phyloP scores from a whole-genome alignment of 2,113 vertebrate genomes.

The Phoenicopterus ruber region DNA sequence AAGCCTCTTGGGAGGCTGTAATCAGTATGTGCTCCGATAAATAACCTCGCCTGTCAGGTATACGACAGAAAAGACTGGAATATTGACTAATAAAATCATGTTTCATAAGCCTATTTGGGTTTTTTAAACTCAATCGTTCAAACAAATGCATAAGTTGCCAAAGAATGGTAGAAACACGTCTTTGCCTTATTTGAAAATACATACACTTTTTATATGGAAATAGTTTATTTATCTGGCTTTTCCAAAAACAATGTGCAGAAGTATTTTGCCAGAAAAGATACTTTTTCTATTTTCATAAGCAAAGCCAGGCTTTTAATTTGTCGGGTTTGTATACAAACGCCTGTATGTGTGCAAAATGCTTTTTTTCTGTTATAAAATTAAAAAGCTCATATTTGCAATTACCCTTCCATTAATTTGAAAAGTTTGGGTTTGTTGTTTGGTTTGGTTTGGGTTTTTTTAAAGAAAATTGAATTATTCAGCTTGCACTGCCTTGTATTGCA shows the following conservation, averaged over 20 bases:
- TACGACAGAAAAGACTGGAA: not conserved
- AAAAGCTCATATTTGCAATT: not conserved
- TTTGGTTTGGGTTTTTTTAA: not conserved
- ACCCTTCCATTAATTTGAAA: not conserved
- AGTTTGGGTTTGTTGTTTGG: too few relatives aligned
- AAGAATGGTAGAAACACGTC: not conserved
- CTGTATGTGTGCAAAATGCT: not conserved
- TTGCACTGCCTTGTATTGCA: not conserved
- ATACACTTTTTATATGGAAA: not conserved
- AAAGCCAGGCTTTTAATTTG: not conserved
- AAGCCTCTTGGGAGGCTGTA: not conserved
- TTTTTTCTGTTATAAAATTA: not conserved
- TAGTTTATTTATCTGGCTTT: not conserved
- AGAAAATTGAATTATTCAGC: not conserved
- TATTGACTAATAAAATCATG: not conserved
- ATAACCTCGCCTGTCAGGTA: not conserved
- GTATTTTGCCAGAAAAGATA: not conserved
- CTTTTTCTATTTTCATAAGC: not conserved
- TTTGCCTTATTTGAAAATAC: not conserved
- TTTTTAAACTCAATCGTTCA: not conserved
- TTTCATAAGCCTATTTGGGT: not conserved
- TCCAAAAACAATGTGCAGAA: not conserved
- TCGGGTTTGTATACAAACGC: not conserved
- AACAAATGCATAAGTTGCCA: not conserved
- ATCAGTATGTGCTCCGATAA: not conserved